Evolutionary conservation across 2,888 invertebrate genomes (phyloP).

Genomic region (Hemicrepidius hirtus): DNA sequence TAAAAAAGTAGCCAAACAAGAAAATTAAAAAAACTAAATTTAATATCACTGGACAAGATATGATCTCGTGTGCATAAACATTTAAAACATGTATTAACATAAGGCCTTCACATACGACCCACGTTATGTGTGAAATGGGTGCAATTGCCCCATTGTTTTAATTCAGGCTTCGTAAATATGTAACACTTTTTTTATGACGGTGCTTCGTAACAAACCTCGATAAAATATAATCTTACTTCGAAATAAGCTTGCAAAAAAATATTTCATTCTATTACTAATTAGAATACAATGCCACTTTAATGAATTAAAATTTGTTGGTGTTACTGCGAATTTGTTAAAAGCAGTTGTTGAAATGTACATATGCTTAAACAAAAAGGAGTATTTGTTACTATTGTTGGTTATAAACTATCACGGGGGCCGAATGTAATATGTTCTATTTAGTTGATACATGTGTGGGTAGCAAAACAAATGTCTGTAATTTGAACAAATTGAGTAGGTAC

Average conservation of each 20-base stretch:
- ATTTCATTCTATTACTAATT: background rate
- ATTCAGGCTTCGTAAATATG: slow-evolving; percentile 14
- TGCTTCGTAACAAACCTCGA: slow-evolving; percentile 8
- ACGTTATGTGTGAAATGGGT: background rate
- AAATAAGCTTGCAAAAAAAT: background rate
- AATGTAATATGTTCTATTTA: background rate
- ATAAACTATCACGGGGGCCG: background rate
- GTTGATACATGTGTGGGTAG: background rate
- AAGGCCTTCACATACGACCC: slow-evolving; percentile 20
- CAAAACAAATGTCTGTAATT: background rate
- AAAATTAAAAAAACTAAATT: no score
- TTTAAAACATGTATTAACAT: background rate
- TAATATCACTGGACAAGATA: no score
- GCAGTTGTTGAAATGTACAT: background rate
- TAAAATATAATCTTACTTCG: slow-evolving; percentile 1
- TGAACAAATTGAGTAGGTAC: slow-evolving; percentile 7
- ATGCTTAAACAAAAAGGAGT: background rate
- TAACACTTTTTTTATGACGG: background rate
- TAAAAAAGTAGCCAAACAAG: no score
- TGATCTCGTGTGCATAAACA: background rate
- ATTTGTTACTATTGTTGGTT: background rate
- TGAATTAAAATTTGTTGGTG: background rate
- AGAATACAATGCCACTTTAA: slow-evolving; percentile 8
- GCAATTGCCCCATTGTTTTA: slow-evolving; percentile 20
- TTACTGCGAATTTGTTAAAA: background rate